These are phyloP conservation scores for Anas bernieri DNA, from an alignment of 2,797 vertebrate genomes.

Conservation along the genomic window DNA sequence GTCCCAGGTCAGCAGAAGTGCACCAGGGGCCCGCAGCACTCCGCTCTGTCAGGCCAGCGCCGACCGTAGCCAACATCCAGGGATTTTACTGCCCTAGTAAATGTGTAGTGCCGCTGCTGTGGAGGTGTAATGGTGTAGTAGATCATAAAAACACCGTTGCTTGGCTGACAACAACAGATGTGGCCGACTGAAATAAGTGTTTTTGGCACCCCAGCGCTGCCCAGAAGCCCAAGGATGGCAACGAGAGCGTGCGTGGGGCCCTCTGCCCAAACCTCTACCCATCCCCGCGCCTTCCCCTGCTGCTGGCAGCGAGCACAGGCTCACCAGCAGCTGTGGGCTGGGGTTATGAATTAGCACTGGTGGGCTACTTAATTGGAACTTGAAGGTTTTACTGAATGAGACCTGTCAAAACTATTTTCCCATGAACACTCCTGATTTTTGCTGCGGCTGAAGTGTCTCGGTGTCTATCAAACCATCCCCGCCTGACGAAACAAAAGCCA, in stretches of 20 bases:
- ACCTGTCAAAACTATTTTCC: neutral
- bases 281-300: neutral
- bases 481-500: neutral
- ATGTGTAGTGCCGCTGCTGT: neutral
- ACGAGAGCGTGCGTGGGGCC: rapidly evolving
- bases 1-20: neutral
- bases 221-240: neutral
- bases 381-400: neutral
- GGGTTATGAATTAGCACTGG: neutral
- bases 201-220: neutral
- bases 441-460: neutral
- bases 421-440: neutral
- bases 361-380: neutral
- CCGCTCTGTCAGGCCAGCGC: neutral
- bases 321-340: neutral
- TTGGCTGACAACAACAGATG: neutral
- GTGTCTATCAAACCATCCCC: neutral
- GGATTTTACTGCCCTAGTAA: neutral
- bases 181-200: rapidly evolving
- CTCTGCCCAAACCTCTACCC: neutral
- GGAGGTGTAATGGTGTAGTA: neutral
- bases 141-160: neutral
- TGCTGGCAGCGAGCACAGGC: neutral
- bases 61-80: rapidly evolving
- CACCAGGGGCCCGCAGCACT: neutral